Evolutionary conservation across 2,797 vertebrate species (phyloP).

Genomic region (Enteromius afrohamiltoni): DNA sequence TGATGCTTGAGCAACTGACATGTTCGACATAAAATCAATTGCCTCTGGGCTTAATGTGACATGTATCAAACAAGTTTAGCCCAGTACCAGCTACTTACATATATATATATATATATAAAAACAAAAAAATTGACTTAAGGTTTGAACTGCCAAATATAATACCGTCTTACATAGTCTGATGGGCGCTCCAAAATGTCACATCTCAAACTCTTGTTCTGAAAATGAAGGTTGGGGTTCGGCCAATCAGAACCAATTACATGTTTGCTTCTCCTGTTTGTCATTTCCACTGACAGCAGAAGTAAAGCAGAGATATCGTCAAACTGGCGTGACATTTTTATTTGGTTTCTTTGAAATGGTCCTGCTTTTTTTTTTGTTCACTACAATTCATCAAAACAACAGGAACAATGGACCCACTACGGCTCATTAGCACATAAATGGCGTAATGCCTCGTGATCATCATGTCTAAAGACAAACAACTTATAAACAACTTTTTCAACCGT

Average conservation of each 20-base stretch:
- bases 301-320: slow-evolving; percentile 4
- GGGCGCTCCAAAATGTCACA: slow-evolving; percentile 33
- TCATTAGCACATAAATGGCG: neutral
- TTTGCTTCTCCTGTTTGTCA: slow-evolving; percentile 11
- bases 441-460: neutral
- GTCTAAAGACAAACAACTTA: slow-evolving; percentile 1
- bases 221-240: slow-evolving; percentile 3
- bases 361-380: neutral
- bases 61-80: neutral
- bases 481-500: neutral
- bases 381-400: neutral
- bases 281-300: slow-evolving; percentile 11
- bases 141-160: neutral
- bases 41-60: slow-evolving; percentile 15
- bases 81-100: neutral
- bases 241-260: slow-evolving; percentile 31
- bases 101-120: too few relatives aligned
- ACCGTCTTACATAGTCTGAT: neutral
- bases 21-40: neutral
- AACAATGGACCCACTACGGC: neutral
- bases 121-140: neutral
- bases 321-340: slow-evolving; percentile 2
- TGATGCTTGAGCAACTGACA: neutral
- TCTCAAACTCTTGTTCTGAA: neutral
- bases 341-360: neutral